Evolutionary conservation across 2,888 invertebrate genomes (phyloP).

Genomic region (Drosophila parthenogenetica): DNA sequence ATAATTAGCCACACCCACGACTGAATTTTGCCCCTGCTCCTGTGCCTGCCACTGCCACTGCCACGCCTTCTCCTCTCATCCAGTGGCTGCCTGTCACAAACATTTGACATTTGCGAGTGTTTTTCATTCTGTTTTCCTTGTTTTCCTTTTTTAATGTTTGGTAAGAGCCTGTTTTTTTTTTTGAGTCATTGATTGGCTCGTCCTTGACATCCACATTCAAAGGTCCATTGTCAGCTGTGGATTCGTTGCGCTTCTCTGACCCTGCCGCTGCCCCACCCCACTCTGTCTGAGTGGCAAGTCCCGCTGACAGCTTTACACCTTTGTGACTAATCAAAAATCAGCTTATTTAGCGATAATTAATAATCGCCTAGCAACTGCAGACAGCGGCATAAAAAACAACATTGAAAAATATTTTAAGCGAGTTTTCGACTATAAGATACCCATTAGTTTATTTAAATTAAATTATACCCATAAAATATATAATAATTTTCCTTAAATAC

Average conservation of each 20-base stretch:
- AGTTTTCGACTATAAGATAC: background rate
- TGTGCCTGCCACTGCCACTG: background rate
- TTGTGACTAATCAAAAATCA: constrained; percentile 51
- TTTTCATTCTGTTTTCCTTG: constrained; percentile 22
- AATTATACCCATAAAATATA: no score
- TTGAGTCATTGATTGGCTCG: constrained; percentile 36
- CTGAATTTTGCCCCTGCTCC: background rate
- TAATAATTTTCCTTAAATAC: no score
- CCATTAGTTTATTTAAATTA: background rate
- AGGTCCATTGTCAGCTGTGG: background rate
- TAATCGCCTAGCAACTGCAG: constrained; percentile 31
- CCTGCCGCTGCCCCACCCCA: background rate
- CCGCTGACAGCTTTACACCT: constrained; percentile 35
- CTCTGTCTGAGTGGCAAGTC: constrained; percentile 26
- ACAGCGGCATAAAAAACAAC: constrained; percentile 1
- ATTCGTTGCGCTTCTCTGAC: background rate
- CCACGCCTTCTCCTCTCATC: no score
- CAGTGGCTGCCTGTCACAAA: constrained; percentile 56
- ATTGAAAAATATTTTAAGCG: background rate
- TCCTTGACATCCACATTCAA: constrained; percentile 20
- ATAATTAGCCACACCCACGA: constrained; percentile 69
- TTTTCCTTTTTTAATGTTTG: constrained; percentile 3
- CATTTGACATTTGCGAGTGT: constrained; percentile 59
- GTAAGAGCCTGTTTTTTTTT: constrained; percentile 20
- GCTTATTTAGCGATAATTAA: constrained; percentile 65